A percentile compares a stretch with the other conserved stretches of the same genome.
Evolutionary conservation across 23 tunicate genomes (phyloP).

Genomic region (Botrylloides violaceus): DNA sequence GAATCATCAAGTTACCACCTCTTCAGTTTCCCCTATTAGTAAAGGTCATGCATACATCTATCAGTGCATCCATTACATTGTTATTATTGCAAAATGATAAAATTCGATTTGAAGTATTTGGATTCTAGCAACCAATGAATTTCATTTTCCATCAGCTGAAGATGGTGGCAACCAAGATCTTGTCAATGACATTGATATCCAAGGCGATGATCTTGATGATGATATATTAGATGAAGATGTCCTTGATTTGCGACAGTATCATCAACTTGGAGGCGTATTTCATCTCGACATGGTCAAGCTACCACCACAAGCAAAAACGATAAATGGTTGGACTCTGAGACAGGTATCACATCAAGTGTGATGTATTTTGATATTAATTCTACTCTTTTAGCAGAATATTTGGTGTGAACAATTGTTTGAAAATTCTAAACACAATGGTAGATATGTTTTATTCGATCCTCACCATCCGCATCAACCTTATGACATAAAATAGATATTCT

Average conservation of each 20-base stretch:
- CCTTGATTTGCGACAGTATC: conserved; percentile 75
- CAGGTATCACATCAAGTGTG: conserved; percentile 39
- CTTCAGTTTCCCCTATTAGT: too few relatives aligned
- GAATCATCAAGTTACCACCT: too few relatives aligned
- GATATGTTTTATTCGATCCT: background rate
- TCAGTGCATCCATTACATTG: too few relatives aligned
- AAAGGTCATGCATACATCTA: too few relatives aligned
- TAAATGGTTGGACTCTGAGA: conserved; percentile 75
- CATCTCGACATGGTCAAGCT: conserved; percentile 49
- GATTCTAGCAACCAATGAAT: too few relatives aligned
- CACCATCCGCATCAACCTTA: too few relatives aligned
- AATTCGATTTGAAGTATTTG: too few relatives aligned
- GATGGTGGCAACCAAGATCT: conserved; percentile 3
- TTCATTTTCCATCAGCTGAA: background rate
- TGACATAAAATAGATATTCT: too few relatives aligned
- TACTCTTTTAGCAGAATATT: too few relatives aligned
- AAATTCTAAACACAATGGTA: background rate
- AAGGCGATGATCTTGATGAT: conserved; percentile 30
- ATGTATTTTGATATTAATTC: too few relatives aligned
- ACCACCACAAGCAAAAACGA: conserved; percentile 74
- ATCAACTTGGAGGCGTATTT: conserved; percentile 70
- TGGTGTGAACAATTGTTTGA: too few relatives aligned
- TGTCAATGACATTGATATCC: conserved; percentile 20
- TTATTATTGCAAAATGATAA: too few relatives aligned
- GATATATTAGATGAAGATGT: conserved; percentile 89